These are phyloP conservation scores for Argyrosomus regius DNA, from an alignment of 2,797 vertebrate species.

Conservation along the genomic window DNA sequence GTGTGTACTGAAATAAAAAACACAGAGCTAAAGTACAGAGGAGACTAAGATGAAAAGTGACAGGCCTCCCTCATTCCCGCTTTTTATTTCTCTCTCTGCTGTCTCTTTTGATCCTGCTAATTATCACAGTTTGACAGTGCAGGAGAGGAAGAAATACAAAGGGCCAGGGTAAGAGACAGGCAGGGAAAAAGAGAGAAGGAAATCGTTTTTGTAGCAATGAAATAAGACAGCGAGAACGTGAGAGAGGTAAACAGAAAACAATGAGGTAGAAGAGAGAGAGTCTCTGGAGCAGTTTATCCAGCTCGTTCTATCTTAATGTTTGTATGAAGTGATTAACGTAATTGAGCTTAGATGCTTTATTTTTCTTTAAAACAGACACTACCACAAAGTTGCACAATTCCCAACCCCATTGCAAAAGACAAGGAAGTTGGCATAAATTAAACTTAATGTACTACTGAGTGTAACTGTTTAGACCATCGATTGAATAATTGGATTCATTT, in stretches of 20 bases:
- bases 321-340: constrained; percentile 51
- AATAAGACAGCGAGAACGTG: constrained; percentile 33
- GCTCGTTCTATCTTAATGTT: constrained; percentile 45
- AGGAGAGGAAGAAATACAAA: constrained; percentile 54
- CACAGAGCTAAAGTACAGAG: constrained; percentile 25
- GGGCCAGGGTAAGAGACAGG: constrained; percentile 40
- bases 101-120: constrained; percentile 79
- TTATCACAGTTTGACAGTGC: constrained; percentile 77
- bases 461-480: constrained; percentile 24
- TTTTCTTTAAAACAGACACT: constrained; percentile 30
- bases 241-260: neutral
- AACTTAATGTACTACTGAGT: constrained; percentile 23
- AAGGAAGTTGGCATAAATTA: constrained; percentile 36
- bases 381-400: constrained; percentile 39
- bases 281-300: constrained; percentile 50
- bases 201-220: constrained; percentile 46
- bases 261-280: constrained; percentile 10
- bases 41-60: constrained; percentile 60
- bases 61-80: constrained; percentile 64
- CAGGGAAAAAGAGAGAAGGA: constrained; percentile 36
- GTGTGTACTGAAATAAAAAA: neutral
- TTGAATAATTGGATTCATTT: constrained; percentile 25
- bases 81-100: constrained; percentile 57
- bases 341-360: constrained; percentile 42
- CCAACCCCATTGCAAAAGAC: constrained; percentile 4